Evolutionary conservation across 2,888 invertebrate species (phyloP).

Genomic region (Notodonta dromedarius): DNA sequence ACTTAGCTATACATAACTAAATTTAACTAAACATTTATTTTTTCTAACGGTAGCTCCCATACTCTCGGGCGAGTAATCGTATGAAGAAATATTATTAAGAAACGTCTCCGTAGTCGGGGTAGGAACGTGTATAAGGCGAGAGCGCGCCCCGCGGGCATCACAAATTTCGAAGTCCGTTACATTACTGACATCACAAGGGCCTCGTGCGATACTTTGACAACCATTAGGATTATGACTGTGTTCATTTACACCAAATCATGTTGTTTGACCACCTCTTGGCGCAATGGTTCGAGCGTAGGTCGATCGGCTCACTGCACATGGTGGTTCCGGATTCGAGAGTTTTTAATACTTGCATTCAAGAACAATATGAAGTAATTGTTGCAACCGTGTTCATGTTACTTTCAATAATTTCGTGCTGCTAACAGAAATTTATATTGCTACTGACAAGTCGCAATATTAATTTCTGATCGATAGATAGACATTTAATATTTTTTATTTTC

Average conservation of each 20-base stretch:
- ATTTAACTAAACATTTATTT: background rate
- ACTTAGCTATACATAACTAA: too few relatives aligned
- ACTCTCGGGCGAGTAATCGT: constrained; percentile 41
- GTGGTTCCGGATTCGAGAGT: too few relatives aligned
- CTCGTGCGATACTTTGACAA: constrained; percentile 50
- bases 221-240: constrained; percentile 51
- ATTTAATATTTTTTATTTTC: too few relatives aligned
- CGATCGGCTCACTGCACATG: too few relatives aligned
- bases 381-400: too few relatives aligned
- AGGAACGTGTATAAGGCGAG: constrained; percentile 42
- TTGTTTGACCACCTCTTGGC: background rate
- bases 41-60: constrained; percentile 24
- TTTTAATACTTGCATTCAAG: too few relatives aligned
- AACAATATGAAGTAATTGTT: too few relatives aligned
- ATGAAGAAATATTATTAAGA: constrained; percentile 52
- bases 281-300: too few relatives aligned
- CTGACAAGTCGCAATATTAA: too few relatives aligned
- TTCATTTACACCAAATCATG: constrained; percentile 28
- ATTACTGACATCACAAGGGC: constrained; percentile 41
- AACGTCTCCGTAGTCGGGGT: constrained; percentile 43
- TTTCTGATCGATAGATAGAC: too few relatives aligned
- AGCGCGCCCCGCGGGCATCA: constrained; percentile 48
- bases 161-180: constrained; percentile 55
- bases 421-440: too few relatives aligned
- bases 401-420: too few relatives aligned